Percentiles rank a stretch among this genome's conserved stretches.
These are phyloP conservation scores for Sisor rabdophorus DNA, from an alignment of 2,113 vertebrate species.

Conservation along the genomic window DNA sequence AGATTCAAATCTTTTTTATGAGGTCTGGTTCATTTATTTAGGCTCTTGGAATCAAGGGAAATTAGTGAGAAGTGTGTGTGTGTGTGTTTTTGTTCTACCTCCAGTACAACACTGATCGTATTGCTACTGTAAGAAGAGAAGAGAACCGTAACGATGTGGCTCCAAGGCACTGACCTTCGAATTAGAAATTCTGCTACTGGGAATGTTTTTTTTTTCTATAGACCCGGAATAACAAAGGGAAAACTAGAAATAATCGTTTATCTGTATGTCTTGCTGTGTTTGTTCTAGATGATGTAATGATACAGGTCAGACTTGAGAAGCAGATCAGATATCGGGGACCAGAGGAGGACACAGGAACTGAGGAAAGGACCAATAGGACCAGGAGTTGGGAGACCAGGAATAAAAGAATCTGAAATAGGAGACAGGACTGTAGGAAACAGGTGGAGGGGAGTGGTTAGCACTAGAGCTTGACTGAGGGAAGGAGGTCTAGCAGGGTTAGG, in stretches of 20 bases:
- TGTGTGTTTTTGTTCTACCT: background rate
- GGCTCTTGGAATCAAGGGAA: background rate
- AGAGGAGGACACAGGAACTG: no score
- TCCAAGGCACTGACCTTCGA: background rate
- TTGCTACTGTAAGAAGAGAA: background rate
- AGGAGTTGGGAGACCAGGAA: background rate
- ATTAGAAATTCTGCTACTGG: background rate
- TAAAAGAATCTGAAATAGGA: background rate
- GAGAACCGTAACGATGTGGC: constrained; percentile 13
- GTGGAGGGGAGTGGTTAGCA: no score
- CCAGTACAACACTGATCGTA: background rate
- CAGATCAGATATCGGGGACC: no score
- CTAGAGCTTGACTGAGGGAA: no score
- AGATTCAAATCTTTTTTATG: constrained; percentile 19
- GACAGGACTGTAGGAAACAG: no score
- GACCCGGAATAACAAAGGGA: background rate
- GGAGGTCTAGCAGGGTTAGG: no score
- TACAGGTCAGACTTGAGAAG: no score
- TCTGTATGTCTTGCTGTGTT: no score
- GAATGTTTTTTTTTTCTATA: background rate
- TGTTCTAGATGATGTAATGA: no score
- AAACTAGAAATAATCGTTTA: no score
- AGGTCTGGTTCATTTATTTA: constrained; percentile 23
- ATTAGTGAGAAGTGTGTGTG: constrained; percentile 3
- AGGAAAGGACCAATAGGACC: no score